Base-by-base conservation (phyloP, 2,113 vertebrate genomes). In the Hydropotes inermis region DNA sequence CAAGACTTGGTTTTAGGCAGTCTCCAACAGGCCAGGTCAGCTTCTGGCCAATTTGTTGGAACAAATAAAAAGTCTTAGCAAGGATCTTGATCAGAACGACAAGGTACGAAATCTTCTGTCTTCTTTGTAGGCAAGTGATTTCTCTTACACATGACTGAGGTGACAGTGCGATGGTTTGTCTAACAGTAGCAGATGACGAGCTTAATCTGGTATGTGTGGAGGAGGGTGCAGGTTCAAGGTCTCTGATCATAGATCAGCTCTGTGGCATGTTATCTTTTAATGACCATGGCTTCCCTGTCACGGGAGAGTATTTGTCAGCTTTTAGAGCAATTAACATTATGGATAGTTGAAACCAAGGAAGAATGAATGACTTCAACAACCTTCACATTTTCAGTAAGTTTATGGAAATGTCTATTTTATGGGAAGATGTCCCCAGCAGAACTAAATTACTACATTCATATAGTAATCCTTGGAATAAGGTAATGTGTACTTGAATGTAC, bases 371-470 rank as follows among this genome's bases (percentile, higher is more conserved):
- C 60, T 83, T 0, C 0, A 2, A 57, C 79, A 86, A 52, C 52
- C 60, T 97, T 96, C 23, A 57, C 43, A 67, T 92, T 58, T 88
- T 93, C 87, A 92, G 76, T 55, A 30, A 87, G 97, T 89, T 98
- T 91, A 87, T 70, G 78, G 55, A 78, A 97, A 97, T 52, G 39
- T 36, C 58, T 92, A 17, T 87, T 79, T 98, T 94, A 95, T 91
- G 76, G 57, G 84, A 97, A 50, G 36, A 50, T 91, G 23, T 93
- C 60, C 21, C 52, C 25, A 23, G 92, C 13, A 60, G 94, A 97
- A 91, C 89, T 89, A 64, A 92, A 82, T 82, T 96, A 76, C 95
- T 94, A 84, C 94, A 85, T 91, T 98, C 97, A 97, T 88, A 97
- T 85, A 98, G 92, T 87, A 94, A 93, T 97, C 74, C 19, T 94